Base-by-base conservation (phyloP, 2,113 vertebrate species). In the Gorsachius goisagi region DNA sequence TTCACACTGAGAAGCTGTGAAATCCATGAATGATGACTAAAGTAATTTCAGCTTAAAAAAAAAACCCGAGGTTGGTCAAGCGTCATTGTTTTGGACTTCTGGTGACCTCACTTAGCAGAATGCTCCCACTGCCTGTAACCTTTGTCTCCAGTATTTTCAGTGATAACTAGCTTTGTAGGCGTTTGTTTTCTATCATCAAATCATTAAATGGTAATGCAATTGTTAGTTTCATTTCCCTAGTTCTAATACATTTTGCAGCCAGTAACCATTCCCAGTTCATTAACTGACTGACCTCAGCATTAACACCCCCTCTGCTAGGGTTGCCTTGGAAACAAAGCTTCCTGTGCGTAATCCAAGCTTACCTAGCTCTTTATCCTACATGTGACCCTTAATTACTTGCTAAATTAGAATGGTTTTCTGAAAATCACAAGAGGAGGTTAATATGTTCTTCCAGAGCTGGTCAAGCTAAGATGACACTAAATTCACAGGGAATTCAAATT, bases 341-440 rank as follows among this genome's bases (percentile, higher is more conserved):
- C 98, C 98, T 98, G 98, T 98, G 97, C 97, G 95, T 98, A 98
- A 98, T 98, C 98, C 98, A 98, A 98, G 98, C 98, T 98, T 98
- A 98, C 98, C 98, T 85, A 96, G 96, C 97, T 98, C 98, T 98
- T 98, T 98, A 98, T 98, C 98, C 98, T 96, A 97, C 98, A 98
- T 98, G 98, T 98, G 98, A 99, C 98, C 98, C 98, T 98, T 98
- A 98, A 99, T 99, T 98, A 98, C 98, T 98, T 98, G 97, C 98
- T 98, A 98, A 98, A 99, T 98, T 98, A 98, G 98, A 98, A 98
- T 97, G 98, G 98, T 98, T 98, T 98, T 98, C 98, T 98, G 97
- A 98, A 98, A 98, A 98, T 98, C 98, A 98, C 98, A 98, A 98
- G 98, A 96, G 93, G 98, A 97, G 98, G 98, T 98, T 98, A 98